These are phyloP conservation scores for Cygnus buccinator DNA, from an alignment of 2,113 vertebrate genomes.

Conservation along the genomic window DNA sequence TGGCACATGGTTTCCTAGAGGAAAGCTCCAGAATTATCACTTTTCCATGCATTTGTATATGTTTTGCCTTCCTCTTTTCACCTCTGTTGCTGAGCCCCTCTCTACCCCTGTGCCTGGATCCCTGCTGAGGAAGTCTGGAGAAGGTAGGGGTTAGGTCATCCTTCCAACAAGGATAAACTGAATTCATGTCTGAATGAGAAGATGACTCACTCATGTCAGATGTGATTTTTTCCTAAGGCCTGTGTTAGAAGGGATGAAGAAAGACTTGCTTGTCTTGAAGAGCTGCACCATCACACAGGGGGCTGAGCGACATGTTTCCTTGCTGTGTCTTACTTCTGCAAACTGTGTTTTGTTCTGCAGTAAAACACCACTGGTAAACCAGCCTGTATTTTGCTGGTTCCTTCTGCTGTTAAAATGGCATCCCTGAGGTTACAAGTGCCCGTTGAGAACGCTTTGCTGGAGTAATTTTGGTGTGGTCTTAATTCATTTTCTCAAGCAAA, in stretches of 20 bases:
- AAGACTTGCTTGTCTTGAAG: background rate
- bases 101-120: background rate
- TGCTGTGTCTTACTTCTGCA: background rate
- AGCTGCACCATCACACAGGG: fast-evolving
- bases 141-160: slow-evolving; percentile 50
- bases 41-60: slow-evolving; percentile 51
- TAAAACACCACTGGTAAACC: background rate
- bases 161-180: slow-evolving; percentile 24
- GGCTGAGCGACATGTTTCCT: background rate
- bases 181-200: slow-evolving; percentile 46
- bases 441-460: background rate
- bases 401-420: background rate
- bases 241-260: background rate
- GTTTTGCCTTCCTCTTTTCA: slow-evolving; percentile 62
- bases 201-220: background rate
- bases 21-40: slow-evolving; percentile 46
- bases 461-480: slow-evolving; percentile 59
- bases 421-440: background rate
- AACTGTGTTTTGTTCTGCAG: background rate
- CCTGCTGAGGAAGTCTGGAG: slow-evolving; percentile 43
- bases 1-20: slow-evolving; percentile 48
- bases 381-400: slow-evolving; percentile 28
- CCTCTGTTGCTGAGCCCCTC: slow-evolving; percentile 20
- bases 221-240: slow-evolving; percentile 27
- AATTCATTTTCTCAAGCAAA: slow-evolving; percentile 28